phyloP scores from a whole-genome alignment of 1,140 invertebrate genomes.

The Drosophila melanica region DNA sequence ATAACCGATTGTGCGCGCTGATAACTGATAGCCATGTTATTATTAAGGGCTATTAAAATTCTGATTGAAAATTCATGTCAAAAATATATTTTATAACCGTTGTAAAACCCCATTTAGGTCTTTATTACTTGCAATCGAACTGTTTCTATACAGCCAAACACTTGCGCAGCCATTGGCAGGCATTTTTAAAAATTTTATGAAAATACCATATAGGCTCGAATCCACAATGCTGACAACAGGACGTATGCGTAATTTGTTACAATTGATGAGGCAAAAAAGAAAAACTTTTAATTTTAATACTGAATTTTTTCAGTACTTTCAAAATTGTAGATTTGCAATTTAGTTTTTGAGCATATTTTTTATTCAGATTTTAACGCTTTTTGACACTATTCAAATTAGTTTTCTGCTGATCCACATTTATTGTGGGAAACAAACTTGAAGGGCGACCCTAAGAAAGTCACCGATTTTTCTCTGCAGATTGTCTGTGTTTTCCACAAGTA shows the following conservation, averaged over 20 bases:
- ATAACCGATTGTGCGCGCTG: conserved; percentile 74
- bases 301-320: no score
- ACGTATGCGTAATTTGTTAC: conserved; percentile 27
- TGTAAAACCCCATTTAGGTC: conserved; percentile 72
- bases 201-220: neutral
- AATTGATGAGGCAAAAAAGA: neutral
- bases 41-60: conserved; percentile 84
- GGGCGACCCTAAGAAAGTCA: conserved; percentile 19
- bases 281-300: neutral
- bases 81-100: conserved; percentile 81
- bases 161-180: neutral
- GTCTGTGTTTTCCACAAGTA: conserved; percentile 10
- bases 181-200: neutral
- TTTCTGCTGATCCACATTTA: conserved; percentile 1
- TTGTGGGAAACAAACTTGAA: conserved; percentile 34
- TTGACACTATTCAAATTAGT: conserved; percentile 9
- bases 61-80: conserved; percentile 84
- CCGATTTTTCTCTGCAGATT: conserved; percentile 30
- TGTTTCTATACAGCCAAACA: conserved; percentile 4
- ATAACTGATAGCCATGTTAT: conserved; percentile 83
- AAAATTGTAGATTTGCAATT: neutral
- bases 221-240: neutral
- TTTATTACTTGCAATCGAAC: conserved; percentile 64
- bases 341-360: neutral
- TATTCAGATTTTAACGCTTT: neutral